phyloP scores from a whole-genome alignment of 2,797 vertebrate species.

The Avahi laniger region DNA sequence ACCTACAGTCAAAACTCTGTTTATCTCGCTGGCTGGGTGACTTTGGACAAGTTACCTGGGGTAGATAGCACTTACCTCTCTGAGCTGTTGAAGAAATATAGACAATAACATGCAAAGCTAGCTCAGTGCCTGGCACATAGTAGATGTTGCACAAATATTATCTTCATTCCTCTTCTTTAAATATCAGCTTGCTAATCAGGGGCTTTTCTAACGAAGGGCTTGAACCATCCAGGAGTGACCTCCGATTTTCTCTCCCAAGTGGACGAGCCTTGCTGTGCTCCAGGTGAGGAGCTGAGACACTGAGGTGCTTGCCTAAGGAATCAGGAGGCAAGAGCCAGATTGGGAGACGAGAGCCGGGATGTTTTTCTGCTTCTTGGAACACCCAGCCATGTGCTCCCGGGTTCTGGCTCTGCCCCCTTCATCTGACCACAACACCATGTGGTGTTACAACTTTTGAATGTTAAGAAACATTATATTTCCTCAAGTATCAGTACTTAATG shows the following conservation, averaged over 20 bases:
- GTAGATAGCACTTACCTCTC: not conserved
- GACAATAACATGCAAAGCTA: not conserved
- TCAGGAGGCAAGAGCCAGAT: not conserved
- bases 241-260: not conserved
- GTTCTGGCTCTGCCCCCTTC: conserved; percentile 29
- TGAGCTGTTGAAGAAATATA: not conserved
- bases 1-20: not conserved
- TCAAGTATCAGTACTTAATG: conserved; percentile 74
- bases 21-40: not conserved
- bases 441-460: conserved; percentile 63
- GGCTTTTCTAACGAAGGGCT: not conserved
- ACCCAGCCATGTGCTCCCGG: not conserved
- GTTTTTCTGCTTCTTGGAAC: not conserved
- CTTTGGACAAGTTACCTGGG: not conserved
- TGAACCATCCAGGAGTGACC: not conserved
- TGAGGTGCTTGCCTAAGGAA: not conserved
- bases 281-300: not conserved
- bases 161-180: not conserved
- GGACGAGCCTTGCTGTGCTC: not conserved
- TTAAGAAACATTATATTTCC: conserved; percentile 78
- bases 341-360: not conserved
- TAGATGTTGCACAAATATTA: not conserved
- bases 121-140: not conserved
- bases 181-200: not conserved
- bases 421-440: conserved; percentile 61